Percentiles rank a stretch among this genome's conserved stretches.
phyloP scores from a whole-genome alignment of 2,113 vertebrate genomes.

The Cygnus buccinator region DNA sequence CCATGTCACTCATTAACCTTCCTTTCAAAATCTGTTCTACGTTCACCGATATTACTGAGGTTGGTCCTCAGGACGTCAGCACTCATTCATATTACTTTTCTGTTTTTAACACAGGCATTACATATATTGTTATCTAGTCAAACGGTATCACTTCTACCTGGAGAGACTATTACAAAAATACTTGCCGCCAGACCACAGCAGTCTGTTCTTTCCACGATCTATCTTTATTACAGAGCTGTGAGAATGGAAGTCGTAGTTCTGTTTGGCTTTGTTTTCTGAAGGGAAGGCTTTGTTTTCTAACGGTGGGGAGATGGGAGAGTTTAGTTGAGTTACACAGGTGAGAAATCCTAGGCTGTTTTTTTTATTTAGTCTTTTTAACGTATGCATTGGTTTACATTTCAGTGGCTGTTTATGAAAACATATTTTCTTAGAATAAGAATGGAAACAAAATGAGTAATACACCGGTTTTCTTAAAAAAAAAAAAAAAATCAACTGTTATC shows the following conservation, averaged over 20 bases:
- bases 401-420: conserved; percentile 13
- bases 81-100: neutral
- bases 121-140: neutral
- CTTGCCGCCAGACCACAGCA: neutral
- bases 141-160: neutral
- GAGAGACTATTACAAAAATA: neutral
- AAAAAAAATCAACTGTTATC: neutral
- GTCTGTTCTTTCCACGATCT: neutral
- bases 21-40: neutral
- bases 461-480: neutral
- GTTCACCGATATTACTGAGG: neutral
- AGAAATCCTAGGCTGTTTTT: neutral
- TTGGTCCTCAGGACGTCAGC: neutral
- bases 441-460: conserved; percentile 21
- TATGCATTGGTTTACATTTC: conserved; percentile 42
- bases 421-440: conserved; percentile 24
- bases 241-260: neutral
- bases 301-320: neutral
- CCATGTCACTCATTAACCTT: neutral
- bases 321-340: neutral
- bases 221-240: neutral
- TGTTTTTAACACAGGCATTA: neutral
- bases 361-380: neutral
- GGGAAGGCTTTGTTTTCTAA: neutral
- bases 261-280: conserved; percentile 2